Percentiles rank a stretch among this genome's conserved stretches.
phyloP scores from a whole-genome alignment of 2,888 invertebrate genomes.

The Odontomyia ornata region DNA sequence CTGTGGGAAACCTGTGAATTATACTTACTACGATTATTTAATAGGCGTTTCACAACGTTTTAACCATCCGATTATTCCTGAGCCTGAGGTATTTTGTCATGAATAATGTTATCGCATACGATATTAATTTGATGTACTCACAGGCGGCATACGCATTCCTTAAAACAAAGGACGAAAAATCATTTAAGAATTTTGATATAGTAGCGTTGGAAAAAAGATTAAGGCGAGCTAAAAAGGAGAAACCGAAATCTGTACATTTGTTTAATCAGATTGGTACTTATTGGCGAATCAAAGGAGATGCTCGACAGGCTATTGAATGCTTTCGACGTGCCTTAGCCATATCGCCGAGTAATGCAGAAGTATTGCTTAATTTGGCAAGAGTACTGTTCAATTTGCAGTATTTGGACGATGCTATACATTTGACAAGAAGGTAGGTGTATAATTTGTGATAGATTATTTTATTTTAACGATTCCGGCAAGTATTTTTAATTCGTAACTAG shows the following conservation, averaged over 20 bases:
- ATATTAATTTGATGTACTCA: not conserved
- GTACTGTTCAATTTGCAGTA: slow-evolving; percentile 87
- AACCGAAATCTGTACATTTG: slow-evolving; percentile 83
- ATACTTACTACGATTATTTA: slow-evolving; percentile 88
- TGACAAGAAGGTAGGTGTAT: slow-evolving; percentile 72
- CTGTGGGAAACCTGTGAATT: slow-evolving; percentile 86
- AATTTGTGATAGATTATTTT: not conserved
- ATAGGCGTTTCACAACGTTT: slow-evolving; percentile 85
- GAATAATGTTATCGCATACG: no score
- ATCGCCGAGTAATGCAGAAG: slow-evolving; percentile 87
- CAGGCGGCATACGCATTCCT: slow-evolving; percentile 79
- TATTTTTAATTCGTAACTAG: no score
- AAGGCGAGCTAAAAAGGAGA: slow-evolving; percentile 82
- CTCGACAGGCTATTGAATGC: slow-evolving; percentile 87
- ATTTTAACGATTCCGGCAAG: no score
- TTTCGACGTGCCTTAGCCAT: slow-evolving; percentile 86
- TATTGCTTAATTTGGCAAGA: slow-evolving; percentile 83
- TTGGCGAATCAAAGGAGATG: slow-evolving; percentile 89
- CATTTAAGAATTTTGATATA: slow-evolving; percentile 76
- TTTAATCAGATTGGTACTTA: slow-evolving; percentile 93
- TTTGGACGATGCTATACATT: slow-evolving; percentile 87
- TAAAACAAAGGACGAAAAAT: slow-evolving; percentile 66
- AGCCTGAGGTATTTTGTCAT: slow-evolving; percentile 70
- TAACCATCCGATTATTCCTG: slow-evolving; percentile 84
- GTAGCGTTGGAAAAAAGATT: slow-evolving; percentile 77